Base-by-base conservation (phyloP, 2,797 vertebrate species). In the Coccyzus lansbergi region DNA sequence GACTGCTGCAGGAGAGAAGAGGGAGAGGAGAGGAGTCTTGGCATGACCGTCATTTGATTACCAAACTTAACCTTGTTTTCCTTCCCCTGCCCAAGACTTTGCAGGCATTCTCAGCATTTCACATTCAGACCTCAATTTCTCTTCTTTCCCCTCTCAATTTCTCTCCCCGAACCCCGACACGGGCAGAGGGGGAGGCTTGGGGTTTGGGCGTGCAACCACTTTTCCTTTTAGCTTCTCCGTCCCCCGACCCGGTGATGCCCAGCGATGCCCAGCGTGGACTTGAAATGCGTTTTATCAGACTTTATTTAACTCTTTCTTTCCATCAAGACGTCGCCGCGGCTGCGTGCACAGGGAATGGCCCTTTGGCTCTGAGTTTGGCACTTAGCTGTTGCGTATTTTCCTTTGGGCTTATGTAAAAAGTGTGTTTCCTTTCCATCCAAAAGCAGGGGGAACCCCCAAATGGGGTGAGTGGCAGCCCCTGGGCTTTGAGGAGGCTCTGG, bases 61-160 rank as follows among this genome's bases (percentile, higher is more conserved):
- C 90, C 89, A 72, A 92, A 92, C 77, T 93, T 92, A 80, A 94
- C 92, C 90, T 94, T 90, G 75, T 90, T 91, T 94, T 15, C 49
- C 22, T 68, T 53, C 64, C 80, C 44, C 68, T 38, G 83, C 65
- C 69, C 40, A 38, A 31, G 44, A 1, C 86, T 5, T 10, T 18
- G 44, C 77, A n/a, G 69, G 65, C 68, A 13, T 34, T 52, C 62
- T 1, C 19, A 1, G 44, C 10, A 0, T 10, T 15, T 25, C 33
- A 1, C 5, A 0, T 3, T 22, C 4, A 9, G 10, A 15, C 42
- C 80, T 51, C 29, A 0, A 0, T 15, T 63, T 64, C n/a, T 48
- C 15, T 56, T 22, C 55, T 9, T n/a, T 68, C 42, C 65, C 29
- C 1, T n/a, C n/a, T n/a, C 28, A 29, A 1, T 28, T 75, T n/a